Conservation (phyloP, 2,113 vertebrate species). For the Pseudorectes ferrugineus region DNA sequence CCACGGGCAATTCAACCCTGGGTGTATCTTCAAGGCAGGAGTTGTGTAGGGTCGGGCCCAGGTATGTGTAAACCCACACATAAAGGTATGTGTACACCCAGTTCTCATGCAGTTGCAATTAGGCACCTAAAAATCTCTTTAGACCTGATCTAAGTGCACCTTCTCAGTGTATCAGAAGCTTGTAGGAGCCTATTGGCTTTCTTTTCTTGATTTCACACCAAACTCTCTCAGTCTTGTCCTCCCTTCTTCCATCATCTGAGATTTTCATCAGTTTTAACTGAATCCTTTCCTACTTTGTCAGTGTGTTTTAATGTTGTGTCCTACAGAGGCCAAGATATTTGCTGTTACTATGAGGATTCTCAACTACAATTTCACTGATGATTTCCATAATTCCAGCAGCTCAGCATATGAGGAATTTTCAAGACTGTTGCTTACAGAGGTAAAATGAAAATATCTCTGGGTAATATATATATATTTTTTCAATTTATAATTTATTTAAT, state of each 20-base stretch:
- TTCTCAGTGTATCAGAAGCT: neutral
- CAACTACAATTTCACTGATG: conserved; percentile 53
- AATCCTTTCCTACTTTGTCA: neutral
- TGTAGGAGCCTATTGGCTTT: neutral
- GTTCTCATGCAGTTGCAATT: neutral
- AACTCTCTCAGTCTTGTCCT: neutral
- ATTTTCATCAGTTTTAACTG: neutral
- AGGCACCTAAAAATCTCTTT: neutral
- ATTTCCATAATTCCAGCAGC: conserved; percentile 35
- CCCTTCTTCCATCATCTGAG: neutral
- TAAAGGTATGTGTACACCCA: neutral
- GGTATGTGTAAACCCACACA: neutral
- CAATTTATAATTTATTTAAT: neutral
- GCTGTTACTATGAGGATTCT: conserved; percentile 47
- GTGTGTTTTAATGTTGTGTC: neutral
- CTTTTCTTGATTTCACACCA: neutral
- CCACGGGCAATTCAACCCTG: neutral
- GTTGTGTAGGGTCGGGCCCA: neutral
- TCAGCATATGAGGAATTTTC: conserved; percentile 52
- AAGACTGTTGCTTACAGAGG: conserved; percentile 60
- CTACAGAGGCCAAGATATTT: conserved; percentile 64
- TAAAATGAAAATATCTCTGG: neutral
- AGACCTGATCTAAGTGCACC: neutral
- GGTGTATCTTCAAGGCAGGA: neutral
- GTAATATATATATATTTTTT: neutral